Base-by-base conservation (phyloP, 2,113 vertebrate species). In the Typhlomys cinereus region DNA sequence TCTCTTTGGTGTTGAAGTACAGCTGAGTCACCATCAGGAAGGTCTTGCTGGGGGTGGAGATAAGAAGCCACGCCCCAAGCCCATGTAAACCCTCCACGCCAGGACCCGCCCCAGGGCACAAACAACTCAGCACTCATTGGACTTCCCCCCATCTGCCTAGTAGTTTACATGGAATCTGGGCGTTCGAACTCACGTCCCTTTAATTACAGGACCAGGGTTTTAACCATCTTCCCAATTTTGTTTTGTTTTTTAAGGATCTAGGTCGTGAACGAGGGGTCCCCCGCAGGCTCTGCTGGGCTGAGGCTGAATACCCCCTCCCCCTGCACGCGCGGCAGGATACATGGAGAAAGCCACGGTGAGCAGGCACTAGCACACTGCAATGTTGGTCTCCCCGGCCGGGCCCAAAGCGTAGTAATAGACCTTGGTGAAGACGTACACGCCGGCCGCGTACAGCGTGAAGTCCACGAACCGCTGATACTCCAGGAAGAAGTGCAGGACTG, bases 381-480 rank as follows among this genome's bases (percentile, higher is more conserved):
- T 98, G 92, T 99, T 99, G 71, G 97, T 96, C 96, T 99, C 99
- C 87, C 98, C 97, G 92, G 97, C 96, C 1, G 98, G 98, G 70
- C 98, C 98, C 57, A 97, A 96, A 41, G 98, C 64, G 52, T 95
- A 98, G 96, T 98, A 99, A 91, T 99, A 99, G 87, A 98, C 98
- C 96, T 99, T 99, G 0, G 99, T 99, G 98, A 99, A 99, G 54
- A 99, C 25, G 96, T 98, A 99, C n/a, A 99, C 98, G 0, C 98
- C 98, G 0, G 93, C 84, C 1, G 99, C 96, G 64, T 99, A 99
- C 64, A 99, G 88, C 0, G 99, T 98, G 0, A 99, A 99, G 92
- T 99, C 99, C 94, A 99, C 97, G 4, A 99, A 98, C 99, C 99
- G 99, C 97, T 99, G 99, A 96, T 99, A 99, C 81, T 99, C 99